These are phyloP conservation scores for Protophormia terraenovae DNA, from an alignment of 2,888 invertebrate species.

Conservation along the genomic window DNA sequence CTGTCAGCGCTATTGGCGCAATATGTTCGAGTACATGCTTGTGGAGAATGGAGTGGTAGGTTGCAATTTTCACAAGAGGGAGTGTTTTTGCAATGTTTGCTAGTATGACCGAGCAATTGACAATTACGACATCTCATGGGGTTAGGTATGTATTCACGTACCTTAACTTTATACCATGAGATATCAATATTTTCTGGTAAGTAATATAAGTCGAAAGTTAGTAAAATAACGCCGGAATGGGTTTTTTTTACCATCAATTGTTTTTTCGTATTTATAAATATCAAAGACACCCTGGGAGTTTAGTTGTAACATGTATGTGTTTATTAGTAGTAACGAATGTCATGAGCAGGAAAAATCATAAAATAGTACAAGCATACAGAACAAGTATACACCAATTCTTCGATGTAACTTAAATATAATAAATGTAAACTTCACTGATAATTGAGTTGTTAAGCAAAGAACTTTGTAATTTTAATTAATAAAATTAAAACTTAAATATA, in stretches of 20 bases:
- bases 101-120: constrained; percentile 58
- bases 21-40: constrained; percentile 23
- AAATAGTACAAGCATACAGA: background rate
- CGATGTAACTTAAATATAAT: background rate
- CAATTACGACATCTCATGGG: constrained; percentile 62
- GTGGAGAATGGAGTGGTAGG: constrained; percentile 52
- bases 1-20: constrained; percentile 55
- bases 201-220: constrained; percentile 1
- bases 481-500: background rate
- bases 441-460: background rate
- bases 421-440: background rate
- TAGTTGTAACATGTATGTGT: constrained; percentile 6
- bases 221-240: constrained; percentile 6
- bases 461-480: background rate
- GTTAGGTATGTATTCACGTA: too few relatives aligned
- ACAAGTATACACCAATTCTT: background rate
- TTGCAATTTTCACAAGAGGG: constrained; percentile 43
- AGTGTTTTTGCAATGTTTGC: constrained; percentile 48
- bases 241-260: background rate
- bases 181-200: constrained; percentile 47
- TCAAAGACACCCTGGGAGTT: constrained; percentile 41
- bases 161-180: constrained; percentile 46
- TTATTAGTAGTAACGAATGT: background rate
- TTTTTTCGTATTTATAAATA: constrained; percentile 47
- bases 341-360: background rate